These are phyloP conservation scores for Temnothorax nylanderi DNA, from an alignment of 1,140 invertebrate genomes.

Conservation along the genomic window DNA sequence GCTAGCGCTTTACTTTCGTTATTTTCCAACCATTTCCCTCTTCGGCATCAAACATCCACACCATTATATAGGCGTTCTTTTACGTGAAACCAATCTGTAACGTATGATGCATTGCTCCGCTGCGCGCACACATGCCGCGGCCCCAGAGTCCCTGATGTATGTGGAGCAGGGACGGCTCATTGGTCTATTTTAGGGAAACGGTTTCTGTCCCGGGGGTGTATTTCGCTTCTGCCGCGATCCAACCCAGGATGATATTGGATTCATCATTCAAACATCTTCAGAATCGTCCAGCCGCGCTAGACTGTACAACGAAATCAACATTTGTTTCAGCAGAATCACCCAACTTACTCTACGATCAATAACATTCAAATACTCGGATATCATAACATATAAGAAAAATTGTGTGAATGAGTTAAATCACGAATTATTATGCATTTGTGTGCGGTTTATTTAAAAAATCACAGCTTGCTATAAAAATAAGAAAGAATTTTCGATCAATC, in stretches of 20 bases:
- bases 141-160: conserved; percentile 63
- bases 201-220: conserved; percentile 71
- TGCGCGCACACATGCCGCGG: conserved; percentile 20
- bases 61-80: conserved; percentile 68
- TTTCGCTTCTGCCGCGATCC: conserved; percentile 69
- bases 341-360: not conserved
- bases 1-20: conserved; percentile 72
- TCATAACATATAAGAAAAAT: not conserved
- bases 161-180: conserved; percentile 63
- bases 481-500: conserved; percentile 54
- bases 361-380: not conserved
- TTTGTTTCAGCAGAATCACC: not conserved
- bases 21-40: conserved; percentile 74
- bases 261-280: conserved; percentile 76
- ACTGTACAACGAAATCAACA: conserved; percentile 47
- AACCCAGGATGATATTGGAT: conserved; percentile 69
- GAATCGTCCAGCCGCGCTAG: conserved; percentile 40
- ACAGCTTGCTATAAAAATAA: not conserved
- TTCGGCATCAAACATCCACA: conserved; percentile 67
- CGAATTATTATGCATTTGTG: not conserved
- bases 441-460: not conserved
- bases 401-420: not conserved
- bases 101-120: conserved; percentile 67
- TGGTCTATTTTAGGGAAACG: conserved; percentile 75
- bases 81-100: conserved; percentile 72